Percentiles rank a stretch among this genome's conserved stretches.
Evolutionary conservation across 64 coral and sea anemone species (phyloP).

Genomic region (Actinia equina): DNA sequence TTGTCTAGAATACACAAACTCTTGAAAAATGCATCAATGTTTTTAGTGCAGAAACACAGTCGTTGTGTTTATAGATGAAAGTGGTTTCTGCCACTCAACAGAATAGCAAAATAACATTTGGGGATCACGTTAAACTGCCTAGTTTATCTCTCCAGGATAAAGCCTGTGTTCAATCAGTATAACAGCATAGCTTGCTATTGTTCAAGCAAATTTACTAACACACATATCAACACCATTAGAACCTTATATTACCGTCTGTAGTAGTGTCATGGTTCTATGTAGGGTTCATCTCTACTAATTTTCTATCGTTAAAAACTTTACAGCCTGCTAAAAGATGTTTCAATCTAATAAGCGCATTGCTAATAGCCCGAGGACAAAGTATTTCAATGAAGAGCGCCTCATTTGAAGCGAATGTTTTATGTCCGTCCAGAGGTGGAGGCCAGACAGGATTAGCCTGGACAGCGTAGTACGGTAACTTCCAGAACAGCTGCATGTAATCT

Average conservation of each 20-base stretch:
- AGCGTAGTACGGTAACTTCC: neutral
- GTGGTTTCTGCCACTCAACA: neutral
- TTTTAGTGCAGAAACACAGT: neutral
- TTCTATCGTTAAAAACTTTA: constrained; percentile 6
- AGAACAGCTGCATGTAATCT: no score
- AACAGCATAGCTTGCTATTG: neutral
- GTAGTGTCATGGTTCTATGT: neutral
- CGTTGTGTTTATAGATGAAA: neutral
- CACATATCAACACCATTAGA: neutral
- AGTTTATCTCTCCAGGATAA: neutral
- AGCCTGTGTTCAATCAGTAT: neutral
- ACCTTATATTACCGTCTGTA: neutral
- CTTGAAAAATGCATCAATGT: neutral
- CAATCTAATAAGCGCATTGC: neutral
- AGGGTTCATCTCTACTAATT: neutral
- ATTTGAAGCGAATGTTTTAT: neutral
- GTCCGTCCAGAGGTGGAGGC: no score
- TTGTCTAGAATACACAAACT: neutral
- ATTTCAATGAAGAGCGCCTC: neutral
- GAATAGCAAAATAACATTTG: neutral
- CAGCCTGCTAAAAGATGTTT: constrained; percentile 17
- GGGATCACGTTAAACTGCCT: neutral
- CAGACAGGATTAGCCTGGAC: neutral
- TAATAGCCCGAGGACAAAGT: neutral
- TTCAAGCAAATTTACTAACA: neutral